Conservation (phyloP, 2,888 invertebrate genomes). For the Drosophila paramelanica region DNA sequence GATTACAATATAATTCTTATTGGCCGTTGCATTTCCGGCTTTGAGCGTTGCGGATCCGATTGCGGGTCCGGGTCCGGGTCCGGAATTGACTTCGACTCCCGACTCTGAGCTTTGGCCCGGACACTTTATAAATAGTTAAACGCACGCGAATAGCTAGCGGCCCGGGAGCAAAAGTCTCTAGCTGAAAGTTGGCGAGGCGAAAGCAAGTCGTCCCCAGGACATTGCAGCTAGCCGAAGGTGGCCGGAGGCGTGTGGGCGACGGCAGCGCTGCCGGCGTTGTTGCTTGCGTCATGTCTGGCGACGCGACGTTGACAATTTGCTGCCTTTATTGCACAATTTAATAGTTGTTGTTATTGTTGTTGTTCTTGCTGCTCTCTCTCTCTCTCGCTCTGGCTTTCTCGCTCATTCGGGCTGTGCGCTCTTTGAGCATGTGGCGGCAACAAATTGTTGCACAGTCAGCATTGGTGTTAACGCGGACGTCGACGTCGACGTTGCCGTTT, state of each 20-base stretch:
- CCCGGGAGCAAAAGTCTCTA: slow-evolving; percentile 3
- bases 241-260: not conserved
- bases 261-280: slow-evolving; percentile 11
- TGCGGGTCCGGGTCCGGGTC: not conserved
- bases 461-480: slow-evolving; percentile 9
- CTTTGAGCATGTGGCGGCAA: slow-evolving; percentile 58
- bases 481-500: slow-evolving; percentile 14
- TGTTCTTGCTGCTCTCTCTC: slow-evolving; percentile 10
- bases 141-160: slow-evolving; percentile 5
- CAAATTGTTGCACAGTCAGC: slow-evolving; percentile 75
- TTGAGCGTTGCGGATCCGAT: not conserved
- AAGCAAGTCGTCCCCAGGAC: slow-evolving; percentile 32
- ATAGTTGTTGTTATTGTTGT: slow-evolving; percentile 38
- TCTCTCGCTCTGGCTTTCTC: slow-evolving; percentile 1
- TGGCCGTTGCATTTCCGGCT: slow-evolving; percentile 6
- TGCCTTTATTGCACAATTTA: slow-evolving; percentile 38
- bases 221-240: slow-evolving; percentile 17
- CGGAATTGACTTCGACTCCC: not conserved
- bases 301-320: slow-evolving; percentile 38
- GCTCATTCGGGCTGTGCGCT: slow-evolving; percentile 2
- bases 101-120: slow-evolving; percentile 8
- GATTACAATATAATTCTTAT: not conserved
- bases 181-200: not conserved
- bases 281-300: slow-evolving; percentile 46
- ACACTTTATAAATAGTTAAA: slow-evolving; percentile 42